Conservation (phyloP, 92 coral and sea anemone genomes). For the Palythoa caribaeorum region DNA sequence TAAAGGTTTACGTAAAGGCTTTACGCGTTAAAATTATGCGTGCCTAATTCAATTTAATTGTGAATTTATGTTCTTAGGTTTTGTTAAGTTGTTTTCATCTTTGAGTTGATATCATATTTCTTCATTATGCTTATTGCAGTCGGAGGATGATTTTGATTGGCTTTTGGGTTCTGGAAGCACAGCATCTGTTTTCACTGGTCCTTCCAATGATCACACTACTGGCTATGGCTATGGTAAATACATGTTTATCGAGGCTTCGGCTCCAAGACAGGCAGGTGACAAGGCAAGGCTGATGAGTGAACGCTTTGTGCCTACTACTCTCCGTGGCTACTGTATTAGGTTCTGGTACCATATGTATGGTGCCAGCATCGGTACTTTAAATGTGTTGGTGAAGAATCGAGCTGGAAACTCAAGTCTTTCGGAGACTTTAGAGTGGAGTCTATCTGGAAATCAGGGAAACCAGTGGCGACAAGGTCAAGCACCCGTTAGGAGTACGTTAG, state of each 20-base stretch:
- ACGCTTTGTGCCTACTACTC: conserved; percentile 82
- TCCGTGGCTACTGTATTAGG: conserved; percentile 84
- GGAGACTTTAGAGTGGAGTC: conserved; percentile 87
- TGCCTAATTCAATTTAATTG: not conserved
- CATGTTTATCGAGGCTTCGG: conserved; percentile 83
- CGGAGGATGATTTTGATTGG: conserved; percentile 97
- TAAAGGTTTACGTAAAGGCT: too few relatives aligned
- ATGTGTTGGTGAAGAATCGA: conserved; percentile 86
- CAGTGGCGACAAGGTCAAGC: conserved; percentile 93
- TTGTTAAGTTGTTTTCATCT: not conserved
- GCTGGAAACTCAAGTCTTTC: conserved; percentile 76
- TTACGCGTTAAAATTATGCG: too few relatives aligned
- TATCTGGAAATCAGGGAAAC: conserved; percentile 85
- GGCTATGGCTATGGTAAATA: conserved; percentile 88
- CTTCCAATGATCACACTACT: conserved; percentile 89
- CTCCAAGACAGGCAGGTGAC: conserved; percentile 67
- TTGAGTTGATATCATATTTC: not conserved
- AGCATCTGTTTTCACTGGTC: conserved; percentile 86
- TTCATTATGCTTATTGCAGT: not conserved
- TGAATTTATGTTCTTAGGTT: not conserved
- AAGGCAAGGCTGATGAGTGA: conserved; percentile 93
- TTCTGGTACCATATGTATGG: conserved; percentile 99
- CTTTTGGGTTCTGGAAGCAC: conserved; percentile 87
- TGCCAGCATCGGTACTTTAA: conserved; percentile 82
- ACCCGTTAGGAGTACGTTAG: conserved; percentile 71